phyloP scores from a whole-genome alignment of 2,113 vertebrate genomes.

The Pogonocichla stellata region DNA sequence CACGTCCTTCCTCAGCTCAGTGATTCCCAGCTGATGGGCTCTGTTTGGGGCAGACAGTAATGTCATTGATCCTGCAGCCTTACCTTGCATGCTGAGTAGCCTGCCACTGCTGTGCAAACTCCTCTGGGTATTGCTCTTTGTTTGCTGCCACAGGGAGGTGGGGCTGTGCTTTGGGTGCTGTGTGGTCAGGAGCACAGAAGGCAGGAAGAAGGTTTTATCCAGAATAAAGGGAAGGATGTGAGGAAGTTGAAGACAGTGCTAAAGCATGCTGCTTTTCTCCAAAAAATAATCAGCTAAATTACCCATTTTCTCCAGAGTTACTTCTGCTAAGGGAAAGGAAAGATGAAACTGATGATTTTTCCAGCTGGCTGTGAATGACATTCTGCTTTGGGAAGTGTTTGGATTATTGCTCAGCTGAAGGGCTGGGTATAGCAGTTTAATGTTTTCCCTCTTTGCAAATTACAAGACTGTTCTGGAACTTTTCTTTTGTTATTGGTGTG shows the following conservation, averaged over 20 bases:
- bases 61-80: neutral
- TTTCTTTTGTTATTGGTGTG: neutral
- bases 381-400: neutral
- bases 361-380: neutral
- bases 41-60: conserved; percentile 11
- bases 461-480: neutral
- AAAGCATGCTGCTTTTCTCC: neutral
- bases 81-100: conserved; percentile 17
- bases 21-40: conserved; percentile 24
- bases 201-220: neutral
- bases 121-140: neutral
- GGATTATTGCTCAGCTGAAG: neutral
- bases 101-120: neutral
- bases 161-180: neutral
- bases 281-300: neutral
- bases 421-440: neutral
- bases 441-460: neutral
- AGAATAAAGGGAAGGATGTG: neutral
- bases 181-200: neutral
- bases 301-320: neutral
- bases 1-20: conserved; percentile 41
- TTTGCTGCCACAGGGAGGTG: neutral
- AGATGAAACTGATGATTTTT: neutral
- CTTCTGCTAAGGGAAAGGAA: neutral
- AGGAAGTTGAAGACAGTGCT: neutral